Evolutionary conservation across 2,888 invertebrate species (phyloP).

Genomic region (Ectemnius continuus): DNA sequence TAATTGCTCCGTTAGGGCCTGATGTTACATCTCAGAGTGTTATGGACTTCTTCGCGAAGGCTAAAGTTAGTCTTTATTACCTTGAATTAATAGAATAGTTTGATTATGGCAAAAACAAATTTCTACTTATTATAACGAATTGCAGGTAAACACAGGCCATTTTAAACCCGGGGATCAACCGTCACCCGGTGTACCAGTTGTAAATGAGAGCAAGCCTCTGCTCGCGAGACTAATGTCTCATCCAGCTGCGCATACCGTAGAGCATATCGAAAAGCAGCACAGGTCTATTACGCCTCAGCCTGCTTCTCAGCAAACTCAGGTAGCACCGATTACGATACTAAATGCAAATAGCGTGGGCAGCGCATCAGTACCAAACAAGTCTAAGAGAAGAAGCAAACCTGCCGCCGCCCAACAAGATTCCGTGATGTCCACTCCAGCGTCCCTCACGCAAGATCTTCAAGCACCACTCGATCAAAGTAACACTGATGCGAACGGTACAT

Average conservation of each 20-base stretch:
- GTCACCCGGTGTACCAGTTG: constrained; percentile 72
- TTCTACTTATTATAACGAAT: not conserved
- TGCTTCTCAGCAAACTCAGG: constrained; percentile 49
- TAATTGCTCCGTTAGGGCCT: constrained; percentile 81
- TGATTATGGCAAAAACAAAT: not conserved
- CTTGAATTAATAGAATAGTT: not conserved
- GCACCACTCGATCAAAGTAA: constrained; percentile 52
- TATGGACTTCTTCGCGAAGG: constrained; percentile 92
- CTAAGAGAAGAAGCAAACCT: constrained; percentile 64
- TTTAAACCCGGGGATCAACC: constrained; percentile 73
- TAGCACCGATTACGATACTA: constrained; percentile 43
- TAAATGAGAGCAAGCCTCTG: constrained; percentile 82
- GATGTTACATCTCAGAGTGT: constrained; percentile 90
- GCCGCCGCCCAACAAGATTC: constrained; percentile 51
- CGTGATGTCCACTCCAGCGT: constrained; percentile 54
- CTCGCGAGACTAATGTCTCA: constrained; percentile 90
- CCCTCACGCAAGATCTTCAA: constrained; percentile 61
- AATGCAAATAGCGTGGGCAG: constrained; percentile 51
- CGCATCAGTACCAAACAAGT: constrained; percentile 53
- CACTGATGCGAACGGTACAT: constrained; percentile 66
- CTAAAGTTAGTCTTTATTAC: constrained; percentile 72
- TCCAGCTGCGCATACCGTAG: constrained; percentile 88
- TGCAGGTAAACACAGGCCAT: constrained; percentile 73
- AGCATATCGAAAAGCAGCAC: constrained; percentile 93
- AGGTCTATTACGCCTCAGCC: constrained; percentile 86